These are phyloP conservation scores for Brachionus rotundiformis DNA, from an alignment of 1,140 invertebrate species.

Conservation along the genomic window DNA sequence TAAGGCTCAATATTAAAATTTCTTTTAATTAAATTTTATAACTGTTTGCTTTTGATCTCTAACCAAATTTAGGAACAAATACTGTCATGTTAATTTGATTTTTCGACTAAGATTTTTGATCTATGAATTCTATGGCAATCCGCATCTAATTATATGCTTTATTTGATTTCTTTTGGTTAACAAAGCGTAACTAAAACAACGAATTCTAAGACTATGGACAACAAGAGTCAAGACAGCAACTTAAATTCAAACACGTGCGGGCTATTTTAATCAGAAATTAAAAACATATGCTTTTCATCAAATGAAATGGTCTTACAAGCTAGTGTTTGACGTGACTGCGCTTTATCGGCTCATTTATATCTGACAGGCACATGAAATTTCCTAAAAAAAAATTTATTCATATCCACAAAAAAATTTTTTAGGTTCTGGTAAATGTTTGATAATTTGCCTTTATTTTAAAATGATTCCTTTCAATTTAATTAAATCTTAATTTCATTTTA, in stretches of 20 bases:
- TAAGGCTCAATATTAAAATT: neutral
- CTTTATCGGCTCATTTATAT: neutral
- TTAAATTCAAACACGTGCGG: neutral
- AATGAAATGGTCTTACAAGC: neutral
- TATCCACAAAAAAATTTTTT: neutral
- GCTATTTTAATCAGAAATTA: neutral
- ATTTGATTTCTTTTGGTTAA: neutral
- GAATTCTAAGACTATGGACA: neutral
- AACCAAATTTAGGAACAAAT: neutral
- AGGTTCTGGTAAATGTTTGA: neutral
- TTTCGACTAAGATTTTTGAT: neutral
- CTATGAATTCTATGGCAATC: neutral
- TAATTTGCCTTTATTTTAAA: neutral
- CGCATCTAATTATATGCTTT: constrained; percentile 9
- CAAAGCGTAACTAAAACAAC: constrained; percentile 9
- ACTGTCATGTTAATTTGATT: neutral
- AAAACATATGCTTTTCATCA: neutral
- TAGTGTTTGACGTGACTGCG: neutral
- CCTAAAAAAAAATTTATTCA: neutral
- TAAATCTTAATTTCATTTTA: neutral
- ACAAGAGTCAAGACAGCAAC: neutral
- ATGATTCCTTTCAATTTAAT: neutral
- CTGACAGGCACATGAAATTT: neutral
- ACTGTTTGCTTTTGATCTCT: neutral
- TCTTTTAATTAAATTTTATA: neutral